Conservation (phyloP, 2,888 invertebrate species). For the Ectemnius lituratus region DNA sequence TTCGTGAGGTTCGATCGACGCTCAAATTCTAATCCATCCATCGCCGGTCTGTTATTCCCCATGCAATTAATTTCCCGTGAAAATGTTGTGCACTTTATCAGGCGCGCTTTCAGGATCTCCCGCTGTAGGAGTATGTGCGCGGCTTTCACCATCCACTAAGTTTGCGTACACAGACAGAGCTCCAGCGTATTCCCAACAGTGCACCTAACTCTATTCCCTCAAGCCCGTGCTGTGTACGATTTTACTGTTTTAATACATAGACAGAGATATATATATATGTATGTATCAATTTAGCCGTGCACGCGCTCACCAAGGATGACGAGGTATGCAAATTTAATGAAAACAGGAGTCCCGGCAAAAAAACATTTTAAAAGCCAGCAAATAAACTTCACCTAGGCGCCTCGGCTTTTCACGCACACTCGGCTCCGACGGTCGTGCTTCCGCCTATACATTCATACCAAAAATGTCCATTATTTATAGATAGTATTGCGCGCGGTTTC, state of each 20-base stretch:
- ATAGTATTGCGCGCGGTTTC: too few relatives aligned
- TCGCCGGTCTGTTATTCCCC: background rate
- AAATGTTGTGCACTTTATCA: background rate
- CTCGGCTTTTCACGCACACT: too few relatives aligned
- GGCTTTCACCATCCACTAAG: background rate
- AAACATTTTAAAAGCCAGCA: background rate
- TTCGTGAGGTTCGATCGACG: background rate
- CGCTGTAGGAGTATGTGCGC: background rate
- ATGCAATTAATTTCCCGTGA: constrained; percentile 1
- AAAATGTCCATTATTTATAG: too few relatives aligned
- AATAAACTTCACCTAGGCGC: background rate
- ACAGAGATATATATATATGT: background rate
- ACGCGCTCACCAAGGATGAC: background rate
- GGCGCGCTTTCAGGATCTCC: background rate
- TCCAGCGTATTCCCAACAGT: background rate
- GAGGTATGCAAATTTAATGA: constrained; percentile 6
- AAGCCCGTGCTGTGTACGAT: background rate
- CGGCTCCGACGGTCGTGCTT: too few relatives aligned
- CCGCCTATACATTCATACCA: too few relatives aligned
- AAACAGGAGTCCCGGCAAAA: background rate
- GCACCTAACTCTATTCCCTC: background rate
- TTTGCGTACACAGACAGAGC: constrained; percentile 1
- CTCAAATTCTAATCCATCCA: constrained; percentile 2
- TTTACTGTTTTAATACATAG: constrained; percentile 1
- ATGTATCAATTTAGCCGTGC: background rate